These are phyloP conservation scores for Trichogramma dendrolimi DNA, from an alignment of 2,888 invertebrate genomes.

Conservation along the genomic window DNA sequence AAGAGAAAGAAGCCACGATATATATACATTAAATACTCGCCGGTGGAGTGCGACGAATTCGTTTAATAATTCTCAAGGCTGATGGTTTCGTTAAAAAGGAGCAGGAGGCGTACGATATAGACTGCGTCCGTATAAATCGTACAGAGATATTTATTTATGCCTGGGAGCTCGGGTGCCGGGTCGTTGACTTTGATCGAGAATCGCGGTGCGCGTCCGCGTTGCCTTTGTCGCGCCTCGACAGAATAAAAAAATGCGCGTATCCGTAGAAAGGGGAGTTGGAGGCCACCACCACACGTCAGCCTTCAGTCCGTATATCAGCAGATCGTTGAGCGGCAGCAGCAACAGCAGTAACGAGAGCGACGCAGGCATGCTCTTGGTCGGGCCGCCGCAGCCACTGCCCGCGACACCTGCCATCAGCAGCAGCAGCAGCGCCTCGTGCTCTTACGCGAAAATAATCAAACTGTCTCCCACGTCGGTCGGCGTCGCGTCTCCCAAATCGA, in stretches of 20 bases:
- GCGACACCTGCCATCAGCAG: background rate
- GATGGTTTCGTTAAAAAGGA: too few species aligned
- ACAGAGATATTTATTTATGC: too few species aligned
- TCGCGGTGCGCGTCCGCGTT: background rate
- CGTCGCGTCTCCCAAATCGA: background rate
- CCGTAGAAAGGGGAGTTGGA: constrained; percentile 24
- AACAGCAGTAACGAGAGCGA: constrained; percentile 1
- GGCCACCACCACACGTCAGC: constrained; percentile 31
- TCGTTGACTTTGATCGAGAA: background rate
- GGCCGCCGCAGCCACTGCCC: constrained; percentile 7
- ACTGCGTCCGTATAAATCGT: too few species aligned
- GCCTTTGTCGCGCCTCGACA: background rate
- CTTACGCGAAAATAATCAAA: too few species aligned
- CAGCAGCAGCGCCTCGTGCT: background rate
- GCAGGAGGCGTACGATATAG: too few species aligned
- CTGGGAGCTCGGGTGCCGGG: background rate
- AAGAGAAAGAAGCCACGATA: too few species aligned
- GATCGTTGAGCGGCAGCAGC: constrained; percentile 5
- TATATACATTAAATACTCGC: too few species aligned
- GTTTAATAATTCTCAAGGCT: too few species aligned
- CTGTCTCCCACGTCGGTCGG: background rate
- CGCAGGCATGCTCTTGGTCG: constrained; percentile 21
- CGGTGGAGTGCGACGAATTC: too few species aligned
- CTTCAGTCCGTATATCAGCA: constrained; percentile 32
- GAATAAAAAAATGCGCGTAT: constrained; percentile 32